phyloP scores from a whole-genome alignment of 2,888 invertebrate genomes.

The Ischnura elegans region DNA sequence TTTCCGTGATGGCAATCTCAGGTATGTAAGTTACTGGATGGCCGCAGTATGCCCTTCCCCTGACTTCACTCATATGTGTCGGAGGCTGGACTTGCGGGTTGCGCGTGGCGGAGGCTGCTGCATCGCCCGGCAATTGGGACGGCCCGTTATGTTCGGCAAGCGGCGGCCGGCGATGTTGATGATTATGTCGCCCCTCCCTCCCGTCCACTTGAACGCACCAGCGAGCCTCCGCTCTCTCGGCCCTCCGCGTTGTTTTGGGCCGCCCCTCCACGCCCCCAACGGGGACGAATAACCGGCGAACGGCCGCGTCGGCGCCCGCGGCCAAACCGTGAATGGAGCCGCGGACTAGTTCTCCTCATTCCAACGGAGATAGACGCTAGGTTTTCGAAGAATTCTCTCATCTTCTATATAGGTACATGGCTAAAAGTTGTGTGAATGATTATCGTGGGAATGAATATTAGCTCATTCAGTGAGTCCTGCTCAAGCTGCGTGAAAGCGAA shows the following conservation, averaged over 20 bases:
- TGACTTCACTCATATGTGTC: no score
- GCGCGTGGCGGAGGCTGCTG: background rate
- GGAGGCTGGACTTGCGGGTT: no score
- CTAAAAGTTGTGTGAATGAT: no score
- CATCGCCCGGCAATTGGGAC: constrained; percentile 38
- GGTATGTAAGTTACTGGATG: no score
- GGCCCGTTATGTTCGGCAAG: constrained; percentile 62
- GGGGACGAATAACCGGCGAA: background rate
- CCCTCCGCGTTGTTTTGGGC: background rate
- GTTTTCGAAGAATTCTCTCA: background rate
- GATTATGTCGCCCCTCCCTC: background rate
- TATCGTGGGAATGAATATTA: no score
- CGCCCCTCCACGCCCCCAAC: background rate
- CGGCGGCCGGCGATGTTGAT: constrained; percentile 1
- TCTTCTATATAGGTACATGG: no score
- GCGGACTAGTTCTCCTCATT: background rate
- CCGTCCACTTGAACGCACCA: background rate
- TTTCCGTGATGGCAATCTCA: no score
- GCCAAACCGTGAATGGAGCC: background rate
- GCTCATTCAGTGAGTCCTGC: no score
- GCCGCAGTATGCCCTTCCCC: no score
- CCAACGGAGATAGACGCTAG: background rate
- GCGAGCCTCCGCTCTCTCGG: background rate
- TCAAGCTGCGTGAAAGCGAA: no score
- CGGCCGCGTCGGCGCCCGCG: background rate